A percentile compares a stretch with the other conserved stretches of the same genome.
Evolutionary conservation across 2,797 vertebrate species (phyloP).

Genomic region (Naso thynnoides): DNA sequence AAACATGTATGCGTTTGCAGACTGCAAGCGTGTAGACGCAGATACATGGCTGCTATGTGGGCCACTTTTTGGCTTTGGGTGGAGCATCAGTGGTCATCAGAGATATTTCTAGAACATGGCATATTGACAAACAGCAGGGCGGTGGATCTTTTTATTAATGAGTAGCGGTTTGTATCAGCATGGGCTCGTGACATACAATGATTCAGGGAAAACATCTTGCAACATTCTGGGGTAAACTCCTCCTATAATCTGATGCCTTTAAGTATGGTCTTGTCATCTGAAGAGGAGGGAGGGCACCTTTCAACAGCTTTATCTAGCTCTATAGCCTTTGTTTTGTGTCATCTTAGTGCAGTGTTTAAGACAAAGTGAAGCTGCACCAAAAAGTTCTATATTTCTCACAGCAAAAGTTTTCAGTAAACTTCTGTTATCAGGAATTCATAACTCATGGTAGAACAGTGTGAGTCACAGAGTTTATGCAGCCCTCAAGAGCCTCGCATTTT

Average conservation of each 20-base stretch:
- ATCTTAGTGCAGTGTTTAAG: conserved; percentile 4
- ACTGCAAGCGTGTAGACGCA: conserved; percentile 24
- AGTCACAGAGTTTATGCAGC: conserved; percentile 61
- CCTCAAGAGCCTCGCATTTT: conserved; percentile 32
- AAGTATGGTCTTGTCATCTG: conserved; percentile 10
- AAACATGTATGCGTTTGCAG: conserved; percentile 40
- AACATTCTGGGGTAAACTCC: conserved; percentile 20
- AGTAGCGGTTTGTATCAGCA: conserved; percentile 37
- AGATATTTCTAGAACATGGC: conserved; percentile 61
- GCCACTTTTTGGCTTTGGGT: conserved; percentile 63
- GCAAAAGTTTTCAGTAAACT: conserved; percentile 23
- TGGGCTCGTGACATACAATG: conserved; percentile 23
- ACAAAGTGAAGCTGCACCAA: not conserved
- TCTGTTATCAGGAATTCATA: conserved; percentile 26
- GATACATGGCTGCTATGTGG: conserved; percentile 16
- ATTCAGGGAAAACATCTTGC: conserved; percentile 45
- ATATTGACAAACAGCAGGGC: conserved; percentile 76
- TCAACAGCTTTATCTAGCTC: not conserved
- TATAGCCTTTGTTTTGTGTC: not conserved
- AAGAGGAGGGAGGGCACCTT: not conserved
- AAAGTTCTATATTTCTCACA: conserved; percentile 8
- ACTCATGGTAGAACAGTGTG: conserved; percentile 32
- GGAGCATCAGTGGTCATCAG: conserved; percentile 70
- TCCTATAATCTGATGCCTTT: conserved; percentile 18
- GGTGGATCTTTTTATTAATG: conserved; percentile 74